Conservation (phyloP, 1,140 invertebrate genomes). For the Liolophura sinensis region DNA sequence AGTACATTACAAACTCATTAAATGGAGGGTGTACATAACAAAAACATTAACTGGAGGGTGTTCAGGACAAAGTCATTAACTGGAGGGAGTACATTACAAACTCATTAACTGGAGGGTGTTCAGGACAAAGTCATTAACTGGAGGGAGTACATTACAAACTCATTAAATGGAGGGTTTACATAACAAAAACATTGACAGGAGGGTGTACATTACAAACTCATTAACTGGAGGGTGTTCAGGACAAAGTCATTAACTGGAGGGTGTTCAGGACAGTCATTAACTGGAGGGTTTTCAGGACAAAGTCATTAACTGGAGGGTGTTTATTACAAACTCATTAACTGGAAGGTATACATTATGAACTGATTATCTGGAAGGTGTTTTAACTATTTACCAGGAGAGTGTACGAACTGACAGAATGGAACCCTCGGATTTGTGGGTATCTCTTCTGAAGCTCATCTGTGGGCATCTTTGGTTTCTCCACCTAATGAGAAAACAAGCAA, state of each 20-base stretch:
- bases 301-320: slow-evolving; percentile 34
- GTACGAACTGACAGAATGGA: slow-evolving; percentile 23
- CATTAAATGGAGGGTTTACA: neutral
- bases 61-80: too few species aligned
- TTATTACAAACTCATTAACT: slow-evolving; percentile 37
- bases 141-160: slow-evolving; percentile 15
- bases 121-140: slow-evolving; percentile 10
- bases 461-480: slow-evolving; percentile 20
- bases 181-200: too few species aligned
- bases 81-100: neutral
- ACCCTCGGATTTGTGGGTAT: slow-evolving; percentile 31
- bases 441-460: slow-evolving; percentile 16
- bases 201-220: too few species aligned
- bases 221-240: slow-evolving; percentile 35
- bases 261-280: slow-evolving; percentile 37
- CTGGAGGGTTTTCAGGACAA: slow-evolving; percentile 35
- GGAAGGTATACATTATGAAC: too few species aligned
- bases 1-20: too few species aligned
- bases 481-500: slow-evolving; percentile 2
- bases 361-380: too few species aligned
- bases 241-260: slow-evolving; percentile 52
- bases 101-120: neutral
- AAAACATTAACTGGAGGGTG: neutral
- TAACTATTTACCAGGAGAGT: slow-evolving; percentile 15
- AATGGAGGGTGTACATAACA: too few species aligned